Conservation (phyloP, 2,888 invertebrate genomes). For the Sicus ferrugineus region DNA sequence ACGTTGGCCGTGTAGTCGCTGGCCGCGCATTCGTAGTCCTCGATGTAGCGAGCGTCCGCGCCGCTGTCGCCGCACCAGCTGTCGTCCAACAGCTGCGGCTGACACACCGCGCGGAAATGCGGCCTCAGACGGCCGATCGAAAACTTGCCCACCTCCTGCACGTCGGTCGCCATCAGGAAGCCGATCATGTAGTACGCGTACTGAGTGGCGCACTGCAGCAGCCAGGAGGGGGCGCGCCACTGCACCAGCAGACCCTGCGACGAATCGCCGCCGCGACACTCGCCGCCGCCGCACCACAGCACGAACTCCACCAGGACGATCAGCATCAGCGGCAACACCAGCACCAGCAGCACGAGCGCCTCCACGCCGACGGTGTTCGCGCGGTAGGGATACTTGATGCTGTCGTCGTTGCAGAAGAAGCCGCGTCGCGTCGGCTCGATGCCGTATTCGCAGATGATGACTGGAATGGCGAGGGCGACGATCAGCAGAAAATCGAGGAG, state of each 20-base stretch:
- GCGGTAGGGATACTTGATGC: slow-evolving; percentile 52
- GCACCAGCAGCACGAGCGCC: slow-evolving; percentile 47
- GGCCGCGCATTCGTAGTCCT: slow-evolving; percentile 74
- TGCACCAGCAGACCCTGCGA: slow-evolving; percentile 40
- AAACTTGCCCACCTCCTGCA: slow-evolving; percentile 58
- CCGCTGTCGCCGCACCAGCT: slow-evolving; percentile 68
- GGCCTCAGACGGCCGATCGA: slow-evolving; percentile 55
- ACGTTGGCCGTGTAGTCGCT: slow-evolving; percentile 66
- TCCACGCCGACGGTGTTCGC: slow-evolving; percentile 50
- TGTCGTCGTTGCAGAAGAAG: slow-evolving; percentile 57
- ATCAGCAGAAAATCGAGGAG: slow-evolving; percentile 51
- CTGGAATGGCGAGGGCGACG: slow-evolving; percentile 49
- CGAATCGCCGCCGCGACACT: slow-evolving; percentile 39
- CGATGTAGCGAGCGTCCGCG: slow-evolving; percentile 74
- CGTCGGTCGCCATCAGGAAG: slow-evolving; percentile 50
- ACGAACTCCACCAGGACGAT: slow-evolving; percentile 50
- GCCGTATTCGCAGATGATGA: slow-evolving; percentile 50
- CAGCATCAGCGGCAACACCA: slow-evolving; percentile 42
- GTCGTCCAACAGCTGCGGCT: slow-evolving; percentile 70
- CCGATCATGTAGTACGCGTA: slow-evolving; percentile 49
- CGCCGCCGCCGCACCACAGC: slow-evolving; percentile 36
- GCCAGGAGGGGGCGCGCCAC: slow-evolving; percentile 46
- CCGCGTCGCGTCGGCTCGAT: slow-evolving; percentile 53
- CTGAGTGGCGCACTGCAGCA: slow-evolving; percentile 46
- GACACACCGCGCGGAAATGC: slow-evolving; percentile 71